Evolutionary conservation across 1,140 invertebrate species (phyloP).

Genomic region (Drosophila pandora): DNA sequence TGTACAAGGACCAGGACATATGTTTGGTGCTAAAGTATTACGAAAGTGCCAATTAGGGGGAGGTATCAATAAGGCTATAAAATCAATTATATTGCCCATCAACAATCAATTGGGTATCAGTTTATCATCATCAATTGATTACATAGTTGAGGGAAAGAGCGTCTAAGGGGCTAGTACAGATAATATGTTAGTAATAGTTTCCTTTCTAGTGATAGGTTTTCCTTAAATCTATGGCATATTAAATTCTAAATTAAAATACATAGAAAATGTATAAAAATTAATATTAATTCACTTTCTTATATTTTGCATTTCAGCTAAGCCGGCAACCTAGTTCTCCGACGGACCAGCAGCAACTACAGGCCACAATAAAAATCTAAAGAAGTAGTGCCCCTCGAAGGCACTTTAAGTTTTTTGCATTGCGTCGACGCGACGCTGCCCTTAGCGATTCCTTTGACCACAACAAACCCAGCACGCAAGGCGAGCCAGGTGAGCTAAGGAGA

Average conservation of each 20-base stretch:
- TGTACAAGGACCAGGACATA: slow-evolving; percentile 15
- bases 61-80: background rate
- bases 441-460: slow-evolving; percentile 72
- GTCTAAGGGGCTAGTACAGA: too few relatives aligned
- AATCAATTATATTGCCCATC: background rate
- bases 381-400: slow-evolving; percentile 7
- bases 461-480: slow-evolving; percentile 68
- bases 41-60: slow-evolving; percentile 16
- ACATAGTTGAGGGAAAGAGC: background rate
- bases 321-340: slow-evolving; percentile 14
- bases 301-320: slow-evolving; percentile 17
- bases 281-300: background rate
- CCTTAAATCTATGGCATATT: too few relatives aligned
- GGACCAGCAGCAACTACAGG: slow-evolving; percentile 31
- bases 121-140: background rate
- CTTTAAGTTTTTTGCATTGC: slow-evolving; percentile 34
- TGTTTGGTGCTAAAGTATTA: slow-evolving; percentile 24
- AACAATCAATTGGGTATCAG: background rate
- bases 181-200: too few relatives aligned
- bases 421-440: slow-evolving; percentile 64
- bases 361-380: slow-evolving; percentile 11
- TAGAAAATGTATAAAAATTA: too few relatives aligned
- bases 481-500: slow-evolving; percentile 13
- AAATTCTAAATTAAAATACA: too few relatives aligned
- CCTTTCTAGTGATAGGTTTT: too few relatives aligned